Percentiles rank a stretch among this genome's conserved stretches.
Conservation (phyloP, 2,888 invertebrate species). For the Sinelater perroti region DNA sequence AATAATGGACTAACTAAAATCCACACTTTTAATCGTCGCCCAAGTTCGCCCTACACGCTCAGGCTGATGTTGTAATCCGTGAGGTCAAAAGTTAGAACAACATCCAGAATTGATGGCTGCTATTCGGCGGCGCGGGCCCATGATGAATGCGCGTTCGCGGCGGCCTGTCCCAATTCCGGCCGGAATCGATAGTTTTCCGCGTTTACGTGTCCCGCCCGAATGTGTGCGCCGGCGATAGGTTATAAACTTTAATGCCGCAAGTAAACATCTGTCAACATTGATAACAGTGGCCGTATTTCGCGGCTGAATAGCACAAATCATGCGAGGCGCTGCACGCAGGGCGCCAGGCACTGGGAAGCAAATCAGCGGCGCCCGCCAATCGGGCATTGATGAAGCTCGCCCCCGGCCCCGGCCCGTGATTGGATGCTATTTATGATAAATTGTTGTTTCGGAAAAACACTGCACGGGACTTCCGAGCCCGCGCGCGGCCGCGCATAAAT, state of each 20-base stretch:
- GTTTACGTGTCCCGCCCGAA: conserved; percentile 32
- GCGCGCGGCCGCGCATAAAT: conserved; percentile 22
- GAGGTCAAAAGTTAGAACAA: too few species aligned
- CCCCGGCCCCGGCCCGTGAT: conserved; percentile 45
- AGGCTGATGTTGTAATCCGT: too few species aligned
- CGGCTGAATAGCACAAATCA: conserved; percentile 50
- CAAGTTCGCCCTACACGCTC: too few species aligned
- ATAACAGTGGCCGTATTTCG: conserved; percentile 46
- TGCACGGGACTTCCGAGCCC: conserved; percentile 26
- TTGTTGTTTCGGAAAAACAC: conserved; percentile 41
- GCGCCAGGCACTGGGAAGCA: conserved; percentile 50
- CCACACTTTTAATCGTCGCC: too few species aligned
- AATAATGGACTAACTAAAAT: too few species aligned
- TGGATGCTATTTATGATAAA: conserved; percentile 50
- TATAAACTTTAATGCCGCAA: conserved; percentile 39
- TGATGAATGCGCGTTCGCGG: conserved; percentile 11
- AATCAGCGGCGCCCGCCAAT: conserved; percentile 49
- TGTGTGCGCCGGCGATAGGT: conserved; percentile 34
- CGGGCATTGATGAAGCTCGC: conserved; percentile 45
- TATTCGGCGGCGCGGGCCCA: too few species aligned
- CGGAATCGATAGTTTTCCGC: conserved; percentile 18
- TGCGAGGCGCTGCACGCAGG: conserved; percentile 50
- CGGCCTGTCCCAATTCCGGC: conserved; percentile 6
- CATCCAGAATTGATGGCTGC: too few species aligned
- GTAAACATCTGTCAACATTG: conserved; percentile 47